Evolutionary conservation across 2,888 invertebrate species (phyloP).

Genomic region (Pollenia angustigena): DNA sequence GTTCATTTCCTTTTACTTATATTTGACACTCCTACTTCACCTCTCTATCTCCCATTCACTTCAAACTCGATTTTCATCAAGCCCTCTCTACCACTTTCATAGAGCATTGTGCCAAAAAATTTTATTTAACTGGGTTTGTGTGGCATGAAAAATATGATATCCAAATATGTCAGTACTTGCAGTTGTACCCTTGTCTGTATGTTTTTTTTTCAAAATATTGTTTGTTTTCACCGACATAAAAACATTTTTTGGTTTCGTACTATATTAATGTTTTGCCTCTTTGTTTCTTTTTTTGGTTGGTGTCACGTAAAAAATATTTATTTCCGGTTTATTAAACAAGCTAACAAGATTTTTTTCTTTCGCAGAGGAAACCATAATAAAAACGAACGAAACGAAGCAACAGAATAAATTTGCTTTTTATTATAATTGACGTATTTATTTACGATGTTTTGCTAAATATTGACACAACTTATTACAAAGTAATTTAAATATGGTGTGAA

Average conservation of each 20-base stretch:
- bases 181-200: background rate
- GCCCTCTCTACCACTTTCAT: background rate
- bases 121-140: background rate
- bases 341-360: slow-evolving; percentile 28
- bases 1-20: slow-evolving; percentile 42
- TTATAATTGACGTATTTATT: too few species aligned
- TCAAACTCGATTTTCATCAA: too few species aligned
- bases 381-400: too few species aligned
- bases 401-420: background rate
- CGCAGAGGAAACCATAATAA: background rate
- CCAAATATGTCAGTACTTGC: too few species aligned
- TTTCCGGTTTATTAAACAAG: slow-evolving; percentile 60
- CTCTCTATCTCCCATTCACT: background rate
- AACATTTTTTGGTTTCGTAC: slow-evolving; percentile 43
- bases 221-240: slow-evolving; percentile 23
- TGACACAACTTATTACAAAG: too few species aligned
- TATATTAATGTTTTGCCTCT: slow-evolving; percentile 24
- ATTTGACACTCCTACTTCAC: background rate
- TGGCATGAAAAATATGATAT: background rate
- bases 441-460: background rate
- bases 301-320: slow-evolving; percentile 61
- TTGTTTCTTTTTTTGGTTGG: slow-evolving; percentile 28
- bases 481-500: too few species aligned
- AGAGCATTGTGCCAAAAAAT: background rate
- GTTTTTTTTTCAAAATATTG: background rate